Base-by-base conservation (phyloP, 2,888 invertebrate genomes). In the Crocallis elinguaria region DNA sequence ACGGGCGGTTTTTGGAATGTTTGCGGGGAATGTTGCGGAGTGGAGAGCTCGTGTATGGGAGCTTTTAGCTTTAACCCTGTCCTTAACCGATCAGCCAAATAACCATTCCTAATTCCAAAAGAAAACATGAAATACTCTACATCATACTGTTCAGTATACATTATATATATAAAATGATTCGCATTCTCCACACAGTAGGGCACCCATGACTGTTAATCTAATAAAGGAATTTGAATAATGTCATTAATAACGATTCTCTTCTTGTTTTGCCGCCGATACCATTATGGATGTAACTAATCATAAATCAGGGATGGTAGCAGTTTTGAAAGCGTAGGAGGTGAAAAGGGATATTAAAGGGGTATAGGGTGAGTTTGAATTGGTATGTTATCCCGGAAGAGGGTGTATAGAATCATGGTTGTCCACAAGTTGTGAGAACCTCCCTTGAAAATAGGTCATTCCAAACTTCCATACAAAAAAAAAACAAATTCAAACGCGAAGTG, bases 171-270 rank as follows among this genome's bases (percentile, higher is more conserved):
- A 27, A 62, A 62, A 44, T 17, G 73, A 77, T 83, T 86, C 59
- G 82, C 83, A 82, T 82, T 82, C 84, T 73, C 72, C 55, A 73
- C 79, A 78, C 84, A 82, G 86, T 84, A 83, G 84, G 83, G 69
- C 80, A 73, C 75, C 82, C 76, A 82, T n/a, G n/a, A n/a, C 79
- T 80, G 86, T 79, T 88, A 87, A 88, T 87, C 85, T 85, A 87
- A 88, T 87, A 87, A 86, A 84, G 74, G 84, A 82, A 86, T 88
- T 88, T 87, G 80, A 87, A 86, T 86, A 85, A 79, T 73, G 77
- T 75, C 82, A 88, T 88, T 83, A 88, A 87, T 88, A 86, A 86
- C 67, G 50, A 23, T 53, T 43, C 48, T 49, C 53, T 54, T 33
- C 29, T 51, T 56, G 39, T 49, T 59, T 48, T 52, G 42, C 57